phyloP scores from a whole-genome alignment of 2,888 invertebrate species.

The Netelia melanura region DNA sequence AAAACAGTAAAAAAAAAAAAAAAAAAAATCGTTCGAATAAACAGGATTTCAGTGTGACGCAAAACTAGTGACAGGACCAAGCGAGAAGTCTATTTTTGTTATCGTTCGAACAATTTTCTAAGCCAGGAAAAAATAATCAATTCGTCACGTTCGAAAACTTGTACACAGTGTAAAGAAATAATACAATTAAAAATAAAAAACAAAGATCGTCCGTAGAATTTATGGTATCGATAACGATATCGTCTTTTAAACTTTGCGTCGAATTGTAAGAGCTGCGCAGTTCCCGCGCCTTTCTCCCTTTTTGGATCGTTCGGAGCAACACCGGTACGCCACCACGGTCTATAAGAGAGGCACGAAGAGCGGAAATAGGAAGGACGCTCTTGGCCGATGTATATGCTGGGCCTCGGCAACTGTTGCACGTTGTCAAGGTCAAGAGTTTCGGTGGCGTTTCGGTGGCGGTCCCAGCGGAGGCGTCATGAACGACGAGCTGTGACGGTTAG shows the following conservation, averaged over 20 bases:
- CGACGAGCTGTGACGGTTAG: conserved; percentile 18
- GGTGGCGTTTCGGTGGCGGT: conserved; percentile 39
- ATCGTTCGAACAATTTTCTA: too few species aligned
- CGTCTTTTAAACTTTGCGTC: not conserved
- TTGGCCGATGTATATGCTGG: conserved; percentile 54
- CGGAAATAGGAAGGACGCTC: not conserved
- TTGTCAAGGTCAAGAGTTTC: conserved; percentile 71
- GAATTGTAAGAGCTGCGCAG: conserved; percentile 36
- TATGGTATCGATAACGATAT: too few species aligned
- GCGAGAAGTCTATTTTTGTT: too few species aligned
- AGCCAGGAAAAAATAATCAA: too few species aligned
- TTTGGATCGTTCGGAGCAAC: not conserved
- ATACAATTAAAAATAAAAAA: not conserved
- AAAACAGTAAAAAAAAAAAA: not conserved
- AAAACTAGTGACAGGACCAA: too few species aligned
- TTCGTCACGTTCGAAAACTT: too few species aligned
- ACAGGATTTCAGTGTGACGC: too few species aligned
- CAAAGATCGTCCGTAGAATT: not conserved
- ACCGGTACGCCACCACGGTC: conserved; percentile 17
- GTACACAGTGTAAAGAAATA: not conserved
- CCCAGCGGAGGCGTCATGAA: conserved; percentile 49
- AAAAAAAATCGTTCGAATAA: too few species aligned
- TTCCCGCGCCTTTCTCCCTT: conserved; percentile 3
- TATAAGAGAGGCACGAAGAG: conserved; percentile 32
- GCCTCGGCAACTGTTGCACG: conserved; percentile 66